phyloP scores from a whole-genome alignment of 1,140 invertebrate species.

The Aphaenogaster floridana region DNA sequence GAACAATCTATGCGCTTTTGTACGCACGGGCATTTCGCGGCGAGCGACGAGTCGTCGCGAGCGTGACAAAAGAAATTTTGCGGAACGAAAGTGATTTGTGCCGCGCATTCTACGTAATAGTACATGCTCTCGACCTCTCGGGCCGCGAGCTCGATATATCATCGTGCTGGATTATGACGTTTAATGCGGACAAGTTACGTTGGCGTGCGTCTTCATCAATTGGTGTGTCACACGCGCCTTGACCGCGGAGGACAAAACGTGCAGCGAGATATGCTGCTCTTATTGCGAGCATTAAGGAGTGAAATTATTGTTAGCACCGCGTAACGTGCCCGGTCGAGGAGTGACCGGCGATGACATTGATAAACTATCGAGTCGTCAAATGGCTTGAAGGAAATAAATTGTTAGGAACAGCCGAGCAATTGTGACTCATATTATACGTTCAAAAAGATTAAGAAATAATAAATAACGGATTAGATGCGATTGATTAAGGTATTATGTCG shows the following conservation, averaged over 20 bases:
- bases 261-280: conserved; percentile 32
- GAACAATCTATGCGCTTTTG: conserved; percentile 29
- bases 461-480: background rate
- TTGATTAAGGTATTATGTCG: background rate
- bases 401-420: background rate
- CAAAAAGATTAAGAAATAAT: conserved; percentile 3
- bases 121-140: conserved; percentile 53
- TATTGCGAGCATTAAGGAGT: conserved; percentile 65
- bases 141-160: conserved; percentile 65
- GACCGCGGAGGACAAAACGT: conserved; percentile 38
- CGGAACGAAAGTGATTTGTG: conserved; percentile 71
- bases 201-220: conserved; percentile 74
- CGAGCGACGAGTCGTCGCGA: conserved; percentile 53
- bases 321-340: conserved; percentile 32
- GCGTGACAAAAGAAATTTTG: conserved; percentile 59
- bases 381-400: background rate
- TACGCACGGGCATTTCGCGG: background rate
- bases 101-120: conserved; percentile 44
- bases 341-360: conserved; percentile 36
- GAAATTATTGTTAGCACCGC: conserved; percentile 62
- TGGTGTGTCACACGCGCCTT: conserved; percentile 43
- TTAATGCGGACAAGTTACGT: conserved; percentile 72
- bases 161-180: conserved; percentile 67
- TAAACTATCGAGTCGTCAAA: background rate
- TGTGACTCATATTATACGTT: background rate